phyloP scores from a whole-genome alignment of 2,888 invertebrate genomes.

The Listrodromus nycthemerus region DNA sequence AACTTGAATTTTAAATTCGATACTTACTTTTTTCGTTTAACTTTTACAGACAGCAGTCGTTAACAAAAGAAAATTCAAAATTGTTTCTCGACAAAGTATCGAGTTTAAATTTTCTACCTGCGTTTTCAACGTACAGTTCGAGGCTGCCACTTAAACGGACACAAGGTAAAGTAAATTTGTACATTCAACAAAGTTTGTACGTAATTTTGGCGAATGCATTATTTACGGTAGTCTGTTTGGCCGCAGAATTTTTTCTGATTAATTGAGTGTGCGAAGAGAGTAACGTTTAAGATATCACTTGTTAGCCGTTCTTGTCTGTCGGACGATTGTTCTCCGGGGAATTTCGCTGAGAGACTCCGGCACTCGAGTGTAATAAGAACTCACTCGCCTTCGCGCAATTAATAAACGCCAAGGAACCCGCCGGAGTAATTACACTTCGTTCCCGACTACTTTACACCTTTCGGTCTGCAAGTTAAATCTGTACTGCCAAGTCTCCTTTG shows the following conservation, averaged over 20 bases:
- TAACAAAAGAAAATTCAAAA: neutral
- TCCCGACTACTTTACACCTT: conserved; percentile 29
- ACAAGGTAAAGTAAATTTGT: neutral
- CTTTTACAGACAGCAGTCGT: neutral
- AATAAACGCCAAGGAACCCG: conserved; percentile 39
- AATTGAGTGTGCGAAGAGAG: neutral
- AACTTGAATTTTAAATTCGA: too few relatives aligned
- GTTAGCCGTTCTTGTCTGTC: conserved; percentile 4
- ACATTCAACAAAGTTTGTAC: neutral
- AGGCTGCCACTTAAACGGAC: neutral
- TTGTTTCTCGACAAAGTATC: neutral
- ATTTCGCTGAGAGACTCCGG: neutral
- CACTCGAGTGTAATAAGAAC: conserved; percentile 24
- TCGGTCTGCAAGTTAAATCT: conserved; percentile 19
- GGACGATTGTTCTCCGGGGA: conserved; percentile 29
- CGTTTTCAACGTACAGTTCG: neutral
- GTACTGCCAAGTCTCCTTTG: neutral
- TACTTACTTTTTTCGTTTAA: neutral
- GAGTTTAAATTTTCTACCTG: neutral
- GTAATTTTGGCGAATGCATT: neutral
- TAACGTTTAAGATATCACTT: conserved; percentile 15
- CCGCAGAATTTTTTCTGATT: neutral
- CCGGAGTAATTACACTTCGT: conserved; percentile 47
- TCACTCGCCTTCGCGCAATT: conserved; percentile 37
- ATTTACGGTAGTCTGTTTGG: neutral